Base-by-base conservation (phyloP, 2,797 vertebrate species). In the Petrocephalus schoutedeni region DNA sequence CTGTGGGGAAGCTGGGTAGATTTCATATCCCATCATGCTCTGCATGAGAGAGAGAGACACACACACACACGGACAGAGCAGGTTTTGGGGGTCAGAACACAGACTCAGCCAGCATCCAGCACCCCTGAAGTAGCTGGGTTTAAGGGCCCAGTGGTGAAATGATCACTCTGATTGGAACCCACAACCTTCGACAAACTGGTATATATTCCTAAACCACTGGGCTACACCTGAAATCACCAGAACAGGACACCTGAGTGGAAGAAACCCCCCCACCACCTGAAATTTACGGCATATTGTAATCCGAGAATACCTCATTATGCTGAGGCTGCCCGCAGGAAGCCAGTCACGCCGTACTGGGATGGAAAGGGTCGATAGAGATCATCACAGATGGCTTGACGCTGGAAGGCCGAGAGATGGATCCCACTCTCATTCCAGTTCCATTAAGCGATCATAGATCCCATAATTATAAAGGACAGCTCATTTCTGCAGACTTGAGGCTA, bases 331-430 rank as follows among this genome's bases (percentile, higher is more conserved):
- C 9, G 23, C 58, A 87, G 67, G 90, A 92, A 90, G 90, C 90
- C 88, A 92, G 90, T 92, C 89, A 93, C 85, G 21, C 16, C 83
- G 67, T 74, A 74, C 89, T 32, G 87, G 88, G 88, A 89, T 87
- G 82, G 45, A 28, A 23, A 87, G 4, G 23, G 53, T 74, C 56
- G 71, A 86, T n/a, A 19, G 58, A 90, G 91, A 92, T 91, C 89
- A 92, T 91, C 90, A 88, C 85, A 77, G 88, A 87, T 32, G 86
- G 89, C 16, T 87, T 45, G 4, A 21, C 10, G 9, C 64, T 82
- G 71, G 54, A 74, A 86, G 28, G 86, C 82, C 51, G 56, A 58
- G 4, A 86, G 74, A 89, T 89, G 57, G 53, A 86, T 77, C 56
- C 85, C 86, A 67, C 41, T 8, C 80, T 54, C 67, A 87, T 87